Evolutionary conservation across 2,797 vertebrate species (phyloP).

Genomic region (Rallus crepitans): DNA sequence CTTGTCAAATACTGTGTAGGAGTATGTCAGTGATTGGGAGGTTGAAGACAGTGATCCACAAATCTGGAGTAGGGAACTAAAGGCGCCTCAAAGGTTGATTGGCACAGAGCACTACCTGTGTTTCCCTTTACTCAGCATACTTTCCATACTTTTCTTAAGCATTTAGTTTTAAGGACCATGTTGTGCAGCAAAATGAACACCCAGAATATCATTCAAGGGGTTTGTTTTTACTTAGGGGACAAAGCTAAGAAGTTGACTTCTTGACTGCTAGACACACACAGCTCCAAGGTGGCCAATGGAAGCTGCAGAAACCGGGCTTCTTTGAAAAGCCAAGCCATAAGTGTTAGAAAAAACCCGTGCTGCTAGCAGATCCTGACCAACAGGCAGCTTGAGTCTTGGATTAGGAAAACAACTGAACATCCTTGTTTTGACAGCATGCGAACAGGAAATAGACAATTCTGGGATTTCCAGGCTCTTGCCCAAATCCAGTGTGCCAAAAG

Average conservation of each 20-base stretch:
- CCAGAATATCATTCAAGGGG: background rate
- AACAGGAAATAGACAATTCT: conserved; percentile 15
- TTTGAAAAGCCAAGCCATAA: conserved; percentile 1
- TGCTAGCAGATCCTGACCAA: background rate
- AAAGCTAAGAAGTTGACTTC: conserved; percentile 38
- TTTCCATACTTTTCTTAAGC: background rate
- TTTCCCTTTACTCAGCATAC: background rate
- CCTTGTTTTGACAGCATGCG: conserved; percentile 45
- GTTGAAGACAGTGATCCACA: background rate
- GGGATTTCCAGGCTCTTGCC: conserved; percentile 34
- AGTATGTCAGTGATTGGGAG: background rate
- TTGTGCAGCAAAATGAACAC: background rate
- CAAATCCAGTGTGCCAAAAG: conserved; percentile 33
- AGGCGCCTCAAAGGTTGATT: background rate
- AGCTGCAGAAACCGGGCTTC: background rate
- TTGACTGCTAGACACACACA: background rate
- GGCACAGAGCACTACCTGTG: background rate
- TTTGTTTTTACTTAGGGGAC: background rate
- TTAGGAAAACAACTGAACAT: conserved; percentile 6
- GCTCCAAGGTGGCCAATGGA: background rate
- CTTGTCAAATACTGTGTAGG: background rate
- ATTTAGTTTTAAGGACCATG: background rate
- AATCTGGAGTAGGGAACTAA: background rate
- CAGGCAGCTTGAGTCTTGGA: background rate
- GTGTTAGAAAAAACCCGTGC: background rate